Conservation (phyloP, 2,888 invertebrate species). For the Camptogramma bilineatum region DNA sequence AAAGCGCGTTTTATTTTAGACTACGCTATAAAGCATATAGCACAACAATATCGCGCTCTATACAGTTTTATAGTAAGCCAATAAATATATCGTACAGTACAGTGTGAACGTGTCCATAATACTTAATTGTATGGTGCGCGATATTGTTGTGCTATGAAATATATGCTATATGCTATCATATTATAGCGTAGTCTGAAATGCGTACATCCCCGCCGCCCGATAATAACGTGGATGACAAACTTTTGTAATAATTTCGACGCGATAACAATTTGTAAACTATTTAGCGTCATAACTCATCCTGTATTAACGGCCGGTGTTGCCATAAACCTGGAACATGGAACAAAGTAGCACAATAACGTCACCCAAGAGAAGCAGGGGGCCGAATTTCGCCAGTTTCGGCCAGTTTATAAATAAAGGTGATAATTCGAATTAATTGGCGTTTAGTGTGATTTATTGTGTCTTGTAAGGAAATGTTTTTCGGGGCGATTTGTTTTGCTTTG, state of each 20-base stretch:
- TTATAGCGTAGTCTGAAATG: no score
- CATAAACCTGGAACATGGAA: conserved; percentile 44
- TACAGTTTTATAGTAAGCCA: no score
- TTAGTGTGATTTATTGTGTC: conserved; percentile 27
- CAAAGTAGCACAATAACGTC: conserved; percentile 44
- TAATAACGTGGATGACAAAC: conserved; percentile 19
- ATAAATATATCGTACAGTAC: no score
- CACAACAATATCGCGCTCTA: no score
- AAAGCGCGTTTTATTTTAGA: no score
- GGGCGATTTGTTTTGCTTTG: conserved; percentile 21
- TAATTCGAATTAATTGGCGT: conserved; percentile 43
- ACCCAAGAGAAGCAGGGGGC: conserved; percentile 44
- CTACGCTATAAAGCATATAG: no score
- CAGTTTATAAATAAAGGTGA: conserved; percentile 42
- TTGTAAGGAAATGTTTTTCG: conserved; percentile 26
- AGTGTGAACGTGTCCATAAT: no score
- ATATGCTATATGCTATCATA: no score
- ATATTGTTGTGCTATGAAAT: no score
- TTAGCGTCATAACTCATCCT: conserved; percentile 33
- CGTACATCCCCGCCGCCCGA: no score
- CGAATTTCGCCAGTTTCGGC: conserved; percentile 39
- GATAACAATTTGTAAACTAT: conserved; percentile 35
- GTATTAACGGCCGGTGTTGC: conserved; percentile 39
- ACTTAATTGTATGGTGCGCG: no score
- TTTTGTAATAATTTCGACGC: conserved; percentile 29